Base-by-base conservation (phyloP, 2,113 vertebrate genomes). In the Aegithalos caudatus region DNA sequence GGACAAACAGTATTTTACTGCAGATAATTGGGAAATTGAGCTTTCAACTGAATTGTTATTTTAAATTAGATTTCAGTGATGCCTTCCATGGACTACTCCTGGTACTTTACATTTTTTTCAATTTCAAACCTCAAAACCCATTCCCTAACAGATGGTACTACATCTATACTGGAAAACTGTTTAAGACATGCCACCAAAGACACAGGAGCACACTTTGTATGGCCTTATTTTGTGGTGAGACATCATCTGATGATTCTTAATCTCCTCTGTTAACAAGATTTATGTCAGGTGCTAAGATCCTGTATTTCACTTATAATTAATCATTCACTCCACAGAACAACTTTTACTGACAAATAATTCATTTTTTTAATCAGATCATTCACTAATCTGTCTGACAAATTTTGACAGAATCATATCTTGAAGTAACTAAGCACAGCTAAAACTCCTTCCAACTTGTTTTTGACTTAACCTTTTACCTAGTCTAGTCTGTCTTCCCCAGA, bases 401-500 rank as follows among this genome's bases (percentile, higher is more conserved):
- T 56, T 72, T 61, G n/a, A 12, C 29, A 72, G 66, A 85, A 91
- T 54, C 31, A 14, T 74, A 61, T 37, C 67, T 73, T 83, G 58
- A 88, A 92, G 50, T 51, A 85, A 61, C 24, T 50, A 87, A 82
- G 62, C 15, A 45, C 12, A 76, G 19, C 16, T 53, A 62, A 94
- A 91, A 37, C 47, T 64, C 25, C 44, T 86, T 86, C 66, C 13
- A 54, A 29, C 33, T 73, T 44, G 4, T 18, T 86, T 90, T 90
- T 87, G 56, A 57, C 51, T 83, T 94, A 88, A 92, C 56, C 48
- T 94, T 87, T 95, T 58, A 51, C 45, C 47, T 85, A 53, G 72
- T 35, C 10, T 5, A 28, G 62, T 44, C 44, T 80, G 40, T 13
- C 71, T 48, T 93, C 58, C n/a, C 47, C 35, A 77, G 54, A 33